Percentiles rank a stretch among this genome's conserved stretches.
phyloP scores from a whole-genome alignment of 30 jellyfish, hydroid and myxozoan species.

The Haliclystus octoradiatus region DNA sequence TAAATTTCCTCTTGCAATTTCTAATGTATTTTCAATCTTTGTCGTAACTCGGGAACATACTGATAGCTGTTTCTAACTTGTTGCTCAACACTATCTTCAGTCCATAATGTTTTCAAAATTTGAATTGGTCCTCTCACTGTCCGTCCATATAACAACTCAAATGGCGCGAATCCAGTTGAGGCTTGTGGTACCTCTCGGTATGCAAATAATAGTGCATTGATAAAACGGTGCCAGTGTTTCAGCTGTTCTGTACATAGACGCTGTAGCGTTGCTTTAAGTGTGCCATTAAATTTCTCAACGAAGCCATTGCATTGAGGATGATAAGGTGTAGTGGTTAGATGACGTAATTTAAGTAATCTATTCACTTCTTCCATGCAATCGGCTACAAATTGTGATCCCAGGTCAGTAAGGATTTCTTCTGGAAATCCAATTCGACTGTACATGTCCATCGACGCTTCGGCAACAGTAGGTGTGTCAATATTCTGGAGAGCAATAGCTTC shows the following conservation, averaged over 20 bases:
- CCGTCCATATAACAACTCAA: conserved; percentile 39
- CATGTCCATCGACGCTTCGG: conserved; percentile 38
- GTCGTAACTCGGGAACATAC: conserved; percentile 27
- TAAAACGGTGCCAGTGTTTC: conserved; percentile 38
- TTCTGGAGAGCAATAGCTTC: conserved; percentile 36
- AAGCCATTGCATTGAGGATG: conserved; percentile 42
- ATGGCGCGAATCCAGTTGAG: conserved; percentile 29
- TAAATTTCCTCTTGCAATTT: conserved; percentile 6
- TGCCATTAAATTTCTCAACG: conserved; percentile 32
- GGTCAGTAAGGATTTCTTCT: conserved; percentile 23
- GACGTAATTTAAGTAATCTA: conserved; percentile 11
- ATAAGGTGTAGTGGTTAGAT: conserved; percentile 26
- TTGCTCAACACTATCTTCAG: conserved; percentile 16
- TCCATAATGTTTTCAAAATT: conserved; percentile 33
- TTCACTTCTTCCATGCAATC: conserved; percentile 37
- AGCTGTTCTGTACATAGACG: conserved; percentile 38
- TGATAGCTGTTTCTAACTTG: conserved; percentile 30
- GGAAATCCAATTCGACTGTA: conserved; percentile 28
- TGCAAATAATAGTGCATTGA: conserved; percentile 28
- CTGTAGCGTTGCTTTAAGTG: conserved; percentile 21
- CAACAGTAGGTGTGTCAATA: conserved; percentile 40
- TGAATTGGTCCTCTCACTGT: conserved; percentile 43
- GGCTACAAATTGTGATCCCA: conserved; percentile 34
- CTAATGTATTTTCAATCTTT: conserved; percentile 18
- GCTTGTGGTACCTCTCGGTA: conserved; percentile 53